Percentiles rank a stretch among this genome's conserved stretches.
These are phyloP conservation scores for Gila orcuttii DNA, from an alignment of 2,113 vertebrate genomes.

Conservation along the genomic window DNA sequence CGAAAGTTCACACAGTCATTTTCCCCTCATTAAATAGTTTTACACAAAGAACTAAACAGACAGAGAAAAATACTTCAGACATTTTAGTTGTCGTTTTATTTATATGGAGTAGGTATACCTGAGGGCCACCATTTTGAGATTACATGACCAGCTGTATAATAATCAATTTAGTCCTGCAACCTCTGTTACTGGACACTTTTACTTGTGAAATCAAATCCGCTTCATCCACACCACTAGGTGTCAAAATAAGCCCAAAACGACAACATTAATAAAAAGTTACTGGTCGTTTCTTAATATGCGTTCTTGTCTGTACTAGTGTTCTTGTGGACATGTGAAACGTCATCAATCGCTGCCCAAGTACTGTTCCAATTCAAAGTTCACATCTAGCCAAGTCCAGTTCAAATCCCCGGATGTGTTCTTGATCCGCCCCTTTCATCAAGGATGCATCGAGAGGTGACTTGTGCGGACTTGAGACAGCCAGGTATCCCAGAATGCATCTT, in stretches of 20 bases:
- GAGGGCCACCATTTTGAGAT: background rate
- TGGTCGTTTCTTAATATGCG: no score
- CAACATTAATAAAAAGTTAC: background rate
- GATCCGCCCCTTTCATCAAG: no score
- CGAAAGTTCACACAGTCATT: background rate
- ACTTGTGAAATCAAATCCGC: background rate
- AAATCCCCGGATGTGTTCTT: no score
- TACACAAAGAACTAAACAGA: background rate
- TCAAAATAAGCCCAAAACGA: background rate
- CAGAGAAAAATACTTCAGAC: background rate
- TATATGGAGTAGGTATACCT: background rate
- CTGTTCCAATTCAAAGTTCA: no score
- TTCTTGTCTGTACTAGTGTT: no score
- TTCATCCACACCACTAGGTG: conserved; percentile 16
- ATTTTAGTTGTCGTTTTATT: background rate
- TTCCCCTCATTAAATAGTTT: conserved; percentile 17
- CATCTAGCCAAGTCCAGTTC: no score
- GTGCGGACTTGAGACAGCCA: no score
- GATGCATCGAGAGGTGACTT: no score
- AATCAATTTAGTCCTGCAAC: background rate
- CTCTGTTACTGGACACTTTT: background rate
- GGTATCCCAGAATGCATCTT: no score
- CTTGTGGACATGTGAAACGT: no score
- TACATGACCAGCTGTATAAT: background rate
- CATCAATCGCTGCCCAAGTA: no score